Conservation (phyloP, 1,140 invertebrate species). For the Reticulitermes speratus region DNA sequence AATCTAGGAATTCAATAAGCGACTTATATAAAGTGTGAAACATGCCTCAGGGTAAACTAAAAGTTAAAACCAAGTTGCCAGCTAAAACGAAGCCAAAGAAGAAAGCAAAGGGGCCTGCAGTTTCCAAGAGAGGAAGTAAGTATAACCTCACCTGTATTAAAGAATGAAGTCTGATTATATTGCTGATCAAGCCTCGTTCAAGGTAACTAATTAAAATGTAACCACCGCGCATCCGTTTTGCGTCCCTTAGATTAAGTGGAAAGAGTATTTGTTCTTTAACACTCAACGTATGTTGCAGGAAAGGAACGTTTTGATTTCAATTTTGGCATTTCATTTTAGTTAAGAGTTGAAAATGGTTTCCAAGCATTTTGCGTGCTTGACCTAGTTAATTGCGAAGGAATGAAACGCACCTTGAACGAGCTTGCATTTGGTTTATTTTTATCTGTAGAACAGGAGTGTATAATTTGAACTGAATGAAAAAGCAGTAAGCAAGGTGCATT, state of each 20-base stretch:
- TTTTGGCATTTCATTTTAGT: not conserved
- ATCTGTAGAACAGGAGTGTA: too few relatives aligned
- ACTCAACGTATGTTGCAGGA: not conserved
- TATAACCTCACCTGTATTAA: not conserved
- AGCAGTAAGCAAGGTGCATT: too few relatives aligned
- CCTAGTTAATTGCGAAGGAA: too few relatives aligned
- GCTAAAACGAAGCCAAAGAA: constrained; percentile 28
- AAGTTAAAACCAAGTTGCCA: constrained; percentile 31
- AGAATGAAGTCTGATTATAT: not conserved
- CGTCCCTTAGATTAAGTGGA: too few relatives aligned
- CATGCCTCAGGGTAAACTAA: constrained; percentile 32
- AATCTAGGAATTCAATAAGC: not conserved
- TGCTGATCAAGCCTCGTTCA: not conserved
- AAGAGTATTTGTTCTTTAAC: not conserved
- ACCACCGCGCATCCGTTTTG: not conserved
- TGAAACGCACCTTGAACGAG: too few relatives aligned
- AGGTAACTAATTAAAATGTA: not conserved
- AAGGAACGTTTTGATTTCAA: not conserved
- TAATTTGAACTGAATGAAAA: too few relatives aligned
- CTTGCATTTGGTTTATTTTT: too few relatives aligned
- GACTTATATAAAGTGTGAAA: not conserved
- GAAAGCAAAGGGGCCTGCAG: constrained; percentile 26
- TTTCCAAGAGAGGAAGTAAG: constrained; percentile 29
- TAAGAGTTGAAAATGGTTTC: not conserved
- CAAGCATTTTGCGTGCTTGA: not conserved